A percentile compares a stretch with the other conserved stretches of the same genome.
These are phyloP conservation scores for Unio delphinus DNA, from an alignment of 2,888 invertebrate genomes.

Conservation along the genomic window DNA sequence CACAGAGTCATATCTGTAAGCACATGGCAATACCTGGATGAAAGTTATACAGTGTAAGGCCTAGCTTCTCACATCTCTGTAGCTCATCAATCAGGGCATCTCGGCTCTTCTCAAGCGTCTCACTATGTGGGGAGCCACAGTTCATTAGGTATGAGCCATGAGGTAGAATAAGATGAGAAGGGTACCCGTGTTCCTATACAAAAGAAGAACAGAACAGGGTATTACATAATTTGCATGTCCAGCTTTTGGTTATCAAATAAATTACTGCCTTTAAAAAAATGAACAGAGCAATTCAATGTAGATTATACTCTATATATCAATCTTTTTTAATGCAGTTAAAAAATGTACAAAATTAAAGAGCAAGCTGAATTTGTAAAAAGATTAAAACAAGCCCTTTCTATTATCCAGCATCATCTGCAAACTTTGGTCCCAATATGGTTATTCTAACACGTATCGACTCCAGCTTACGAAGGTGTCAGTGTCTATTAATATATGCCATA, in stretches of 20 bases:
- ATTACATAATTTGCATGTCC: neutral
- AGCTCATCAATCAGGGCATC: slow-evolving; percentile 72
- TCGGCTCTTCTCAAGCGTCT: slow-evolving; percentile 69
- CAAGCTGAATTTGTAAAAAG: too few species aligned
- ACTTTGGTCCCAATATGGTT: too few species aligned
- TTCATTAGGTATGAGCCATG: slow-evolving; percentile 73
- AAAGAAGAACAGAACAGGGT: neutral
- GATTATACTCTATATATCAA: too few species aligned
- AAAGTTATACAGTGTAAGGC: slow-evolving; percentile 72
- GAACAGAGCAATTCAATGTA: too few species aligned
- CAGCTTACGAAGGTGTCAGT: too few species aligned
- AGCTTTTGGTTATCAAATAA: neutral
- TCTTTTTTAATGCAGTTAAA: too few species aligned
- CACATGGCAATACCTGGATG: slow-evolving; percentile 70
- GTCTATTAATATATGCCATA: too few species aligned
- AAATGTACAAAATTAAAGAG: too few species aligned
- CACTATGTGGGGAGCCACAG: slow-evolving; percentile 71
- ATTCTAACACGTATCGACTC: too few species aligned
- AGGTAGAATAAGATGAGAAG: slow-evolving; percentile 64
- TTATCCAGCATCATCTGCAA: too few species aligned
- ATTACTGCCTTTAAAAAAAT: too few species aligned
- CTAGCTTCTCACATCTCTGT: slow-evolving; percentile 72
- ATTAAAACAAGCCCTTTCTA: too few species aligned
- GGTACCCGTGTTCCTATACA: slow-evolving; percentile 61
- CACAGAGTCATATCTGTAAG: neutral